Base-by-base conservation (phyloP, 2,797 vertebrate species). In the Premnoplex brunnescens region DNA sequence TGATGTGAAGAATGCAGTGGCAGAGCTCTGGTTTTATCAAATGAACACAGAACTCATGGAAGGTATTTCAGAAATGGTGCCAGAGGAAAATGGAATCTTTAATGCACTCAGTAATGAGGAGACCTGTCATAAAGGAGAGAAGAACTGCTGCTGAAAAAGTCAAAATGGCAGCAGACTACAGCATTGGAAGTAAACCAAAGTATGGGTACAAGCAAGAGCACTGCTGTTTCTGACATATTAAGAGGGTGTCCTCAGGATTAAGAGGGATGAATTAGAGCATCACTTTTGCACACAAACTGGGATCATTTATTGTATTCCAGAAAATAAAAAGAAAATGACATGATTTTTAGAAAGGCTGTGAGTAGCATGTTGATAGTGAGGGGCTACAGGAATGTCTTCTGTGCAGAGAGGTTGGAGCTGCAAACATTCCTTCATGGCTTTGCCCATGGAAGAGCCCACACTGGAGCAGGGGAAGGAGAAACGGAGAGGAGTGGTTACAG, bases 321-420 rank as follows among this genome's bases (percentile, higher is more conserved):
- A 84, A 27, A 88, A 89, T 5, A 3, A 34, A 85, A 85, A 88
- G 24, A 64, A 77, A 89, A 73, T 36, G 6, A 16, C 2, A 23
- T 21, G 9, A 36, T 90, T 94, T 82, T 64, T 39, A 51, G 36
- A 22, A 78, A 56, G 16, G 3, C 16, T 58, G 3, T 17, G 8
- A 17, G 22, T 0, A 0, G 8, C 3, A 2, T 63, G 7, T 16
- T 7, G 6, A 16, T 62, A 28, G n/a, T 7, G 5, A 14, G 3
- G 21, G 1, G 4, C 11, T 56, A 8, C 28, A 26, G 21, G 37
- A 19, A 12, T 3, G 2, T 11, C 5, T 5, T 16, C 24, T 51
- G 7, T 24, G 27, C 7, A 14, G 14, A 52, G 14, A 68, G 2
- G 1, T 26, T 5, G 2, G 68, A 30, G 13, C 10, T 80, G 34